phyloP scores from a whole-genome alignment of 30 jellyfish, hydroid and myxozoan genomes.

The Pseudorhiza aurosa region DNA sequence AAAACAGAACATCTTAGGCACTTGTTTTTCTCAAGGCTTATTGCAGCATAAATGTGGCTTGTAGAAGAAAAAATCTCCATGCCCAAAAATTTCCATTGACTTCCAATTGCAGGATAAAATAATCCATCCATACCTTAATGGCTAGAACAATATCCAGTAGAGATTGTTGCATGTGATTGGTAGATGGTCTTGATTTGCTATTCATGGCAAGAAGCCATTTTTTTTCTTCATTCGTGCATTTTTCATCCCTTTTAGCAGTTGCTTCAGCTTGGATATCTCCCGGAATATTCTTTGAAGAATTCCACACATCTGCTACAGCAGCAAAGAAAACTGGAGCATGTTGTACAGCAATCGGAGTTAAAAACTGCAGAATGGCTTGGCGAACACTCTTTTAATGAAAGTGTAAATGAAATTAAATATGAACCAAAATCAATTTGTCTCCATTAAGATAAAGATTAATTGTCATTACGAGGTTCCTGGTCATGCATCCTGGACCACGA shows the following conservation, averaged over 20 bases:
- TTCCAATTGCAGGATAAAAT: no score
- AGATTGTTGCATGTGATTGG: constrained; percentile 62
- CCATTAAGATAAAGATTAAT: no score
- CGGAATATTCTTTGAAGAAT: constrained; percentile 8
- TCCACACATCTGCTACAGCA: constrained; percentile 96
- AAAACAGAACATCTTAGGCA: background rate
- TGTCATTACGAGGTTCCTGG: no score
- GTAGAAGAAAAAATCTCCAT: no score
- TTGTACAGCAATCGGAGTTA: constrained; percentile 95
- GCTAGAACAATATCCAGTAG: constrained; percentile 77
- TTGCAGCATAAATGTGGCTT: background rate
- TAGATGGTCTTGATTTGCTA: constrained; percentile 59
- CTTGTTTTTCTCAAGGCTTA: background rate
- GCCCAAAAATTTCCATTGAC: no score
- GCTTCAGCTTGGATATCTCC: background rate
- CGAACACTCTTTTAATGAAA: constrained; percentile 63
- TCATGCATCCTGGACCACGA: no score
- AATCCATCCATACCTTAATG: constrained; percentile 78
- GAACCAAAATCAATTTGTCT: no score
- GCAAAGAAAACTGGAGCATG: constrained; percentile 93
- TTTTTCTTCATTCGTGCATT: constrained; percentile 39
- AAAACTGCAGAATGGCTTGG: constrained; percentile 84
- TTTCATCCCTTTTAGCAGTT: background rate
- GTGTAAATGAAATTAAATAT: background rate
- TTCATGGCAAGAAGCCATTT: constrained; percentile 77